Base-by-base conservation (phyloP, 1,140 invertebrate species). In the Triops longicaudatus region DNA sequence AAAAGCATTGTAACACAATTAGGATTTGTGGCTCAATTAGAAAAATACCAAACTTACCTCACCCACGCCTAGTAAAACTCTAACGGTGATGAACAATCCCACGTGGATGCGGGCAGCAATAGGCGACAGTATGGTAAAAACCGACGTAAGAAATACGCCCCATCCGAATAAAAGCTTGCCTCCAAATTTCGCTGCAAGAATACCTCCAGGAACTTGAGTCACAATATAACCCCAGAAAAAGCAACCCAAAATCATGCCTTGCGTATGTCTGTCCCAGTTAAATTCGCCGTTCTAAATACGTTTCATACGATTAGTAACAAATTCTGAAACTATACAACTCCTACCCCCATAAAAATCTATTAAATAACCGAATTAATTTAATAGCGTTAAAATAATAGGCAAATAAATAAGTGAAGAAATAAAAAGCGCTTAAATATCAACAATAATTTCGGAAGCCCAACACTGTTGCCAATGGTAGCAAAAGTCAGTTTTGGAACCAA, bases 31-130 rank as follows among this genome's bases (percentile, higher is more conserved):
- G n/a, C n/a, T n/a, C n/a, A n/a, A n/a, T n/a, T n/a, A n/a, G n/a
- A n/a, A n/a, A 37, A 37, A 37, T 37, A 7, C 31, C 31, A 37
- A 37, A 37, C 88, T 88, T 86, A 94, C 93, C 91, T 98, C 95
- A 81, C 93, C 95, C 7, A 98, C 83, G 26, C 96, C 96, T 85
- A 96, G 93, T 79, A 97, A 91, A 81, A 96, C 92, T 79, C 96
- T 85, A 1, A 94, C 88, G 41, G 87, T 86, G 78, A 96, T 89
- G 80, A 97, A 90, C 74, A 90, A 87, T 78, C 88, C 85, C 78
- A 90, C 90, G 76, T 91, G 89, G 72, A 88, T 88, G 88, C 85
- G 87, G 6, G 92, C 92, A 0, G 92, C 90, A 1, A 85, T 85
- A 0, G 91, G 92, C 79, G 86, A 90, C 41, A 91, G 80, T 73